These are phyloP conservation scores for Germaria angustata DNA, from an alignment of 2,888 invertebrate species.

Conservation along the genomic window DNA sequence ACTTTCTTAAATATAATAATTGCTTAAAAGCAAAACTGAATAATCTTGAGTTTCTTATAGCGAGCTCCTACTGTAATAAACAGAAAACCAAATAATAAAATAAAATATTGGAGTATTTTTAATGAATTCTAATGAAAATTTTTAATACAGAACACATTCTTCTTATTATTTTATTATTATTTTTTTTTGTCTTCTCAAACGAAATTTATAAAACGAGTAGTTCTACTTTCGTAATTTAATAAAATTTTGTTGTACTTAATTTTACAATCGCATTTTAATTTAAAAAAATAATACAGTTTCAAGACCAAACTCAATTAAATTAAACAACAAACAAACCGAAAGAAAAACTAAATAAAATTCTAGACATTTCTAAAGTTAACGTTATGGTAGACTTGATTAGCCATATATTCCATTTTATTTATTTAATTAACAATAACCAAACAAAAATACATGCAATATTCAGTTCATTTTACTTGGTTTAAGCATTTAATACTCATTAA, in stretches of 20 bases:
- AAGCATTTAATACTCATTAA: conserved; percentile 33
- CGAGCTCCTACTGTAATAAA: no score
- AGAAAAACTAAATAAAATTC: conserved; percentile 19
- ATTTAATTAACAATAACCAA: conserved; percentile 23
- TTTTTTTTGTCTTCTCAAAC: no score
- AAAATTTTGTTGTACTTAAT: neutral
- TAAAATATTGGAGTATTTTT: no score
- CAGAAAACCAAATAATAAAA: no score
- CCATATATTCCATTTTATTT: conserved; percentile 22
- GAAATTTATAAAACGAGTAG: no score
- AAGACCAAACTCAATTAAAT: conserved; percentile 42
- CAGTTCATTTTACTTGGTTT: conserved; percentile 27
- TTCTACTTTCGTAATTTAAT: no score
- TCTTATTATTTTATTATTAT: no score
- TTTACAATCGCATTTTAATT: neutral
- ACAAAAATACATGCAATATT: conserved; percentile 50
- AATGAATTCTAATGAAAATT: no score
- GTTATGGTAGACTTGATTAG: conserved; percentile 62
- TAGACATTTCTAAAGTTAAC: conserved; percentile 52
- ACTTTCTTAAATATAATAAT: no score
- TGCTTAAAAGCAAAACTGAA: no score
- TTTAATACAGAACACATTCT: no score
- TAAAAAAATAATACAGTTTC: conserved; percentile 19
- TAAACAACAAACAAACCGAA: conserved; percentile 2
- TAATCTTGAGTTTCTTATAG: no score